Evolutionary conservation across 2,888 invertebrate genomes (phyloP), one percentile per base, ranked within the genome.

Genomic region (Aspidiotus destructor): DNA sequence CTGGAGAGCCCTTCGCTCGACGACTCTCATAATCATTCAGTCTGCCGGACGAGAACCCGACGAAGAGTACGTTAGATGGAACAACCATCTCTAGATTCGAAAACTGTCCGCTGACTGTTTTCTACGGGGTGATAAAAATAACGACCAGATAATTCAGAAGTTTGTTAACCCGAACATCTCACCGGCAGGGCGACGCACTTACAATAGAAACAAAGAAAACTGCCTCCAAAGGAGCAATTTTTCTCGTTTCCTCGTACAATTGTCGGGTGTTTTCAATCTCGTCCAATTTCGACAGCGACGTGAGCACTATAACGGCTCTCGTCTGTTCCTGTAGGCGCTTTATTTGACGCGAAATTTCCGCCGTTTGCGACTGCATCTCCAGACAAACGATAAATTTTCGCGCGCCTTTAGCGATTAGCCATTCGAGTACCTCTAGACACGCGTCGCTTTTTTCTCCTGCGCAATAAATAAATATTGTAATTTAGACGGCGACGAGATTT

Each of bases 351-450:
- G 71, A 71, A 41, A 69, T 53, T 60, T 44, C 62, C 10, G 71
- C 44, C 0, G 60, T 60, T 2, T 70, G 57, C 2, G 64, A 62
- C 53, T 68, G 61, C 13, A 61, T 64, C n/a, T 68, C 70, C 11
- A 70, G n/a, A 5, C 63, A 68, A 8, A 71, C 68, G 13, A 71
- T 52, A 52, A 70, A 55, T 62, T 71, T 70, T 0, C 67, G 28
- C 2, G 68, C 71, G 10, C 71, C 70, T 52, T 69, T 40, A 48
- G 54, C 62, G 6, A 68, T 69, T 41, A 71, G 28, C 70, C 69
- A 70, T 65, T 71, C 70, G 17, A 69, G 40, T 17, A 70, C 42
- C 28, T 58, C 69, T 48, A 69, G 58, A 68, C 69, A 71, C 6
- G 62, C 55, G 10, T 67, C 61, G 40, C 8, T 70, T 53, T 60